Conservation (phyloP, 2,888 invertebrate genomes). For the Lampropteryx suffumata region DNA sequence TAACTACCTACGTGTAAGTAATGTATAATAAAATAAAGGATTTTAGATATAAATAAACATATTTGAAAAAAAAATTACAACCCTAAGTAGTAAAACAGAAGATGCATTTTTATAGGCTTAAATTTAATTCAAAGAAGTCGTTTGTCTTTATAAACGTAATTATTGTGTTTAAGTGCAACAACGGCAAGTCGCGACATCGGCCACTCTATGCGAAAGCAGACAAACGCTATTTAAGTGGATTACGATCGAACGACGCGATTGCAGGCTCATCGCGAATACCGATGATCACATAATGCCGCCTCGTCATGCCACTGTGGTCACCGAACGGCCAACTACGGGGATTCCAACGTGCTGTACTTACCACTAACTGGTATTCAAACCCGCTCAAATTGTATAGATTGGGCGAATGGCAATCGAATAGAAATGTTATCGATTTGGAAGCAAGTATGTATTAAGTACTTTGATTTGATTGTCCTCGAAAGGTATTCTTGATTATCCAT, state of each 20-base stretch:
- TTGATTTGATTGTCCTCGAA: no score
- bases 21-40: no score
- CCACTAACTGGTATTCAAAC: constrained; percentile 7
- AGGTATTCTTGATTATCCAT: no score
- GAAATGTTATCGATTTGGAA: neutral
- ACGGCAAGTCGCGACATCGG: neutral
- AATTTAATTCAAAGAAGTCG: no score
- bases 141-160: no score
- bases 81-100: no score
- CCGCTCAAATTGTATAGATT: constrained; percentile 12
- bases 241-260: constrained; percentile 30
- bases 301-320: constrained; percentile 27
- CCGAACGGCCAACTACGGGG: constrained; percentile 3
- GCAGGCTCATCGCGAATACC: constrained; percentile 30
- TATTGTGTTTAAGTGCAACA: no score
- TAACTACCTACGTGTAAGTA: no score
- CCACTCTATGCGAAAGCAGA: neutral
- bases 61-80: no score
- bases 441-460: no score
- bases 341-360: neutral
- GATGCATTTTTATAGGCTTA: no score
- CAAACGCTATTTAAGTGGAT: constrained; percentile 38
- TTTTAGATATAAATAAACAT: no score
- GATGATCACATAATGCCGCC: constrained; percentile 36
- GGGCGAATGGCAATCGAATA: constrained; percentile 3